Evolutionary conservation across 2,888 invertebrate species (phyloP).

Genomic region (Temnothorax ravouxi): DNA sequence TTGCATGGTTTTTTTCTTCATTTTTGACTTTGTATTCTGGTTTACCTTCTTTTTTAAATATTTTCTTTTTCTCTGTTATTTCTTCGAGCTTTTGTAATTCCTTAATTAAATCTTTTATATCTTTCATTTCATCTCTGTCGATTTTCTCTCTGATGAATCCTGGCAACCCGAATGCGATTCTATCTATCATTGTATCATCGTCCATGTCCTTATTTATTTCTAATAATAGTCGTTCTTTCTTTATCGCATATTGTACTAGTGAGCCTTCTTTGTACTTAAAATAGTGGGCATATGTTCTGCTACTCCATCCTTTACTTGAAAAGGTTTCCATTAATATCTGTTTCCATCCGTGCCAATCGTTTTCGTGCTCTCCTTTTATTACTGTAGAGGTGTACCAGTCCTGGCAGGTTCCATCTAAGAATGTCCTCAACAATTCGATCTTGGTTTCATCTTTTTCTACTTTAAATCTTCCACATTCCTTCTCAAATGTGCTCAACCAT

Average conservation of each 20-base stretch:
- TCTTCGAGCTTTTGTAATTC: slow-evolving; percentile 76
- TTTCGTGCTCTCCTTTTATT: slow-evolving; percentile 46
- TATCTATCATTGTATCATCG: slow-evolving; percentile 57
- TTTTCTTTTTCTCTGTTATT: slow-evolving; percentile 38
- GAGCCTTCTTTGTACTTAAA: slow-evolving; percentile 41
- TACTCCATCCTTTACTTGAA: slow-evolving; percentile 49
- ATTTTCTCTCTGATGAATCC: slow-evolving; percentile 68
- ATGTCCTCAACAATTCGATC: slow-evolving; percentile 48
- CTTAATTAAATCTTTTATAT: slow-evolving; percentile 59
- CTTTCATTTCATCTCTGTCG: slow-evolving; percentile 62
- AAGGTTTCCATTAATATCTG: slow-evolving; percentile 27
- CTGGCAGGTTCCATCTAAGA: slow-evolving; percentile 28
- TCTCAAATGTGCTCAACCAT: slow-evolving; percentile 45
- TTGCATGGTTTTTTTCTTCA: slow-evolving; percentile 26
- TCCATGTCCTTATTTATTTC: slow-evolving; percentile 64
- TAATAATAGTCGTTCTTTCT: slow-evolving; percentile 67
- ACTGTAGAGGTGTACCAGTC: slow-evolving; percentile 54
- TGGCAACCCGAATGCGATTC: slow-evolving; percentile 63
- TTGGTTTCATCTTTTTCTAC: slow-evolving; percentile 33
- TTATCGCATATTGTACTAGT: slow-evolving; percentile 72
- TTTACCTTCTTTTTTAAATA: slow-evolving; percentile 31
- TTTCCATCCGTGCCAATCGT: slow-evolving; percentile 46
- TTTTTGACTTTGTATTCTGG: slow-evolving; percentile 23
- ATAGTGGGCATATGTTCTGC: slow-evolving; percentile 39
- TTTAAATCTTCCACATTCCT: slow-evolving; percentile 36